Conservation (phyloP, 2,797 vertebrate genomes). For the Labroides dimidiatus region DNA sequence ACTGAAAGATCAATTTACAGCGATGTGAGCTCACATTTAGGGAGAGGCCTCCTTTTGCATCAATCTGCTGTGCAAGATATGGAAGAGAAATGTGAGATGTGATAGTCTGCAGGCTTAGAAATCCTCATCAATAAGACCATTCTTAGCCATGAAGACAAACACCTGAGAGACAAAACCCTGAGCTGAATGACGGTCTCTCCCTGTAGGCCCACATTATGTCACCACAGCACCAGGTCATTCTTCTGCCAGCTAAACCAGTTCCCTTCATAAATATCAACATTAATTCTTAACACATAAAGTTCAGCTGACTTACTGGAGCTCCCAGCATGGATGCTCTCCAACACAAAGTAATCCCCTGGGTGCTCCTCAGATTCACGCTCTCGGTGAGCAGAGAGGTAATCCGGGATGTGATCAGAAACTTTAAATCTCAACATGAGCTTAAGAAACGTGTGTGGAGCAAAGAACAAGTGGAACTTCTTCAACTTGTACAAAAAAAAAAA, state of each 20-base stretch:
- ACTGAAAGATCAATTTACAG: conserved; percentile 67
- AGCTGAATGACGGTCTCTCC: conserved; percentile 59
- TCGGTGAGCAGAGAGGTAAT: conserved; percentile 51
- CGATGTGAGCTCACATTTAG: conserved; percentile 50
- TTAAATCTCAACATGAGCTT: conserved; percentile 40
- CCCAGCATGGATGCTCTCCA: conserved; percentile 45
- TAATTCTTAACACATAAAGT: conserved; percentile 66
- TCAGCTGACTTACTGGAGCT: conserved; percentile 64
- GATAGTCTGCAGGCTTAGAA: conserved; percentile 67
- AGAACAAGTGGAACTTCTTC: conserved; percentile 29
- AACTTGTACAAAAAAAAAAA: too few species aligned
- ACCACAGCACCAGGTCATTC: conserved; percentile 48
- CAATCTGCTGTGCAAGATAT: conserved; percentile 52
- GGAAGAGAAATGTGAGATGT: conserved; percentile 47
- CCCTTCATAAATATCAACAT: conserved; percentile 67
- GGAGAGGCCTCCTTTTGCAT: conserved; percentile 49
- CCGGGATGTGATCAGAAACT: conserved; percentile 53
- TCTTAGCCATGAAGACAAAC: conserved; percentile 65
- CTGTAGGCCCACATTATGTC: conserved; percentile 51
- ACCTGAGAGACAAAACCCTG: conserved; percentile 58
- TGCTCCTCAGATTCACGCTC: conserved; percentile 51
- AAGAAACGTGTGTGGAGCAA: conserved; percentile 35
- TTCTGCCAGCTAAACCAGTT: conserved; percentile 55
- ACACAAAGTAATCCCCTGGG: conserved; percentile 61
- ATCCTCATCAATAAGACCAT: conserved; percentile 64